Evolutionary conservation across 2,797 vertebrate species (phyloP).

Genomic region (Tenualosa ilisha): DNA sequence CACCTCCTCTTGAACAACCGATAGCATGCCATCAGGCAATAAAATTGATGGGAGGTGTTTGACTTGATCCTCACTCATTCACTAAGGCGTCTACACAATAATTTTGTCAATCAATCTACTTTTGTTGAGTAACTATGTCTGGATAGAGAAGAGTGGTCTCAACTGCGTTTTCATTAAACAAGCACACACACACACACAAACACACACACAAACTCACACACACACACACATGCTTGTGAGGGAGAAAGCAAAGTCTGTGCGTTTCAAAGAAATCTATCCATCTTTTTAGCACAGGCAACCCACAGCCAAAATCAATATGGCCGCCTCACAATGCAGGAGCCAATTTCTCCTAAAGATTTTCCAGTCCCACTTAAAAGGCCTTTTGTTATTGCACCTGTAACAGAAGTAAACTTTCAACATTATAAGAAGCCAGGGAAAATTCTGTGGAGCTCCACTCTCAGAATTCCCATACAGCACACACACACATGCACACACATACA

Average conservation of each 20-base stretch:
- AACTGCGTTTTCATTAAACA: no score
- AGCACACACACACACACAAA: slow-evolving; percentile 52
- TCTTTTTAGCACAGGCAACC: slow-evolving; percentile 75
- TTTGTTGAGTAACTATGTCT: no score
- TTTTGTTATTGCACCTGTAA: slow-evolving; percentile 80
- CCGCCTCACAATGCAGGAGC: slow-evolving; percentile 75
- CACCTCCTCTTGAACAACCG: no score
- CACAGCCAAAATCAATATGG: slow-evolving; percentile 77
- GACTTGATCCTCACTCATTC: no score
- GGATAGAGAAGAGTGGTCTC: no score
- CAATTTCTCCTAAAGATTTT: slow-evolving; percentile 84
- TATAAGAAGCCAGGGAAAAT: slow-evolving; percentile 40
- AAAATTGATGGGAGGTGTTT: no score
- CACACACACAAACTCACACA: slow-evolving; percentile 37
- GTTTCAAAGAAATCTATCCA: slow-evolving; percentile 82
- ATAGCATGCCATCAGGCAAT: no score
- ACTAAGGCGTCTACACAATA: no score
- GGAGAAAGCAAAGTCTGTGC: slow-evolving; percentile 55
- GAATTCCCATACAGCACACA: slow-evolving; percentile 24
- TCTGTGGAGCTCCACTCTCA: slow-evolving; percentile 20
- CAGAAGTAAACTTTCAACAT: slow-evolving; percentile 76
- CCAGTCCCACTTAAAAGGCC: slow-evolving; percentile 79
- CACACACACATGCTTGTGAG: not conserved
- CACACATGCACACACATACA: not conserved
- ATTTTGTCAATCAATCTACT: no score